phyloP scores from a whole-genome alignment of 2,797 vertebrate species.

The Enteromius trimaculatus region DNA sequence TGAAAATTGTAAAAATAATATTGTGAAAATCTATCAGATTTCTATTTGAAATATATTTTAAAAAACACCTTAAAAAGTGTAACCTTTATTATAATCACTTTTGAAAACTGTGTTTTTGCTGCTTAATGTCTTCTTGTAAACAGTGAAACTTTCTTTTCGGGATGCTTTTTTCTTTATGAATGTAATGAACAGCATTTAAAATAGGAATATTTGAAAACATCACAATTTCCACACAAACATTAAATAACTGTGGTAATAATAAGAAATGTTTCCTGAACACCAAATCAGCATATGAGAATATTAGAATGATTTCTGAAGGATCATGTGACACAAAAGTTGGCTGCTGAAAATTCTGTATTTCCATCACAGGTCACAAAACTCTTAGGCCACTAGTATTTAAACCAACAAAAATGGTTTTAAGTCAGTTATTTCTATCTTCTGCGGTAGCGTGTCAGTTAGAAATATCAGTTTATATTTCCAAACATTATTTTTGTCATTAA shows the following conservation, averaged over 20 bases:
- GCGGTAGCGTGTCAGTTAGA: too few relatives aligned
- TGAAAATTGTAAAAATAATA: background rate
- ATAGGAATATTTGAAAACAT: background rate
- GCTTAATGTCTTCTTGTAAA: too few relatives aligned
- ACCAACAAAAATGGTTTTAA: too few relatives aligned
- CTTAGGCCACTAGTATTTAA: too few relatives aligned
- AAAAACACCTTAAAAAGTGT: background rate
- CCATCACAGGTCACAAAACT: background rate
- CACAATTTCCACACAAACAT: background rate
- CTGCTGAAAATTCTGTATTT: background rate
- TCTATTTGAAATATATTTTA: background rate
- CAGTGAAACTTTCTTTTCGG: too few relatives aligned
- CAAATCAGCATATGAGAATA: background rate
- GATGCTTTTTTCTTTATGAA: too few relatives aligned
- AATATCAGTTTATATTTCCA: too few relatives aligned
- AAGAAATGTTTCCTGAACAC: background rate
- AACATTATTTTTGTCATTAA: too few relatives aligned
- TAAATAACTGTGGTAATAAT: background rate
- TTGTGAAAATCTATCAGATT: background rate
- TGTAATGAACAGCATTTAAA: background rate
- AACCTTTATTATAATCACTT: too few relatives aligned
- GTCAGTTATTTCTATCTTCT: too few relatives aligned
- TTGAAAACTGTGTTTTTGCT: too few relatives aligned
- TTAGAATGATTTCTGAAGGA: background rate
- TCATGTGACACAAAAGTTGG: background rate